phyloP scores from a whole-genome alignment of 2,888 invertebrate genomes.

The Thalpophila matura region DNA sequence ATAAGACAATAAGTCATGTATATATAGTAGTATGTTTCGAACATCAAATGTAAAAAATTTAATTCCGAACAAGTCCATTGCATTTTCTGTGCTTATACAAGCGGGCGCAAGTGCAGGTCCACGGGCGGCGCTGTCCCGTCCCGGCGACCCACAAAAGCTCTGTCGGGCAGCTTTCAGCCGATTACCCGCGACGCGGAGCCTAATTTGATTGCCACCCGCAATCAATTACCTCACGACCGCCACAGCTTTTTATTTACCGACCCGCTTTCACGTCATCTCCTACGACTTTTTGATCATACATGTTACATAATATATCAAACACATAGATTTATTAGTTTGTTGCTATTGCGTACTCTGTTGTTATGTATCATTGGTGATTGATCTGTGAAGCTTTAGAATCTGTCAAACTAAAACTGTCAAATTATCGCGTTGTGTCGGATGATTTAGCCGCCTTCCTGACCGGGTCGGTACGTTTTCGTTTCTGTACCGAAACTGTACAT shows the following conservation, averaged over 20 bases:
- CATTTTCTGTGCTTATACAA: conserved; percentile 9
- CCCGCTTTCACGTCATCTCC: conserved; percentile 72
- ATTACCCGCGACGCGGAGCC: conserved; percentile 87
- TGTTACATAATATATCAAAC: conserved; percentile 77
- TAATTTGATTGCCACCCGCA: conserved; percentile 89
- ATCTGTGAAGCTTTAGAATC: conserved; percentile 23
- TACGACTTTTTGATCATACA: conserved; percentile 70
- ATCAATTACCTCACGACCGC: conserved; percentile 86
- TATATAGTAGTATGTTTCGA: no score
- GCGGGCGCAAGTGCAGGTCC: conserved; percentile 37
- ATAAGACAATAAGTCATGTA: no score
- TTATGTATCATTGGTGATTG: conserved; percentile 36
- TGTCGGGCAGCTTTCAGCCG: conserved; percentile 88
- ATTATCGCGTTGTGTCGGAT: not conserved
- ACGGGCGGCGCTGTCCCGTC: conserved; percentile 60
- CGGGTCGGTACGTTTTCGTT: no score
- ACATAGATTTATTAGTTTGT: conserved; percentile 74
- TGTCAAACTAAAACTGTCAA: not conserved
- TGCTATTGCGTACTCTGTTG: conserved; percentile 77
- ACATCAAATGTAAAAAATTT: not conserved
- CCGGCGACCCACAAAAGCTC: conserved; percentile 81
- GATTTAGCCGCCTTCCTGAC: no score
- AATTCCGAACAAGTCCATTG: conserved; percentile 12
- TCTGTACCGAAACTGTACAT: no score
- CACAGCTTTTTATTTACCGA: conserved; percentile 84